Conservation (phyloP, 2,113 vertebrate genomes). For the Oreotrochilus melanogaster region DNA sequence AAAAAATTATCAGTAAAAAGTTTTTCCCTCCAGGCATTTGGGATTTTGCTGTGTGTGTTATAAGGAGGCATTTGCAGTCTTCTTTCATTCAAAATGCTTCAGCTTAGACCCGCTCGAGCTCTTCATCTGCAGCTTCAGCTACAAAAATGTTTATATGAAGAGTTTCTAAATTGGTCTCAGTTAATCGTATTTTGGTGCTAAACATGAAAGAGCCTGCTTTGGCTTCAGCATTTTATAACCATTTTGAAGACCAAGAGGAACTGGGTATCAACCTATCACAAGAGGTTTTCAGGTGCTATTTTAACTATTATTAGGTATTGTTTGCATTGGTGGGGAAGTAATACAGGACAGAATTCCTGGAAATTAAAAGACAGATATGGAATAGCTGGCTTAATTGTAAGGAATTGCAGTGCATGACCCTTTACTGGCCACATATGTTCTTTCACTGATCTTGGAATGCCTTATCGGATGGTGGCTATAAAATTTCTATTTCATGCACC, state of each 20-base stretch:
- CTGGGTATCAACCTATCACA: background rate
- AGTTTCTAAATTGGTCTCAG: constrained; percentile 45
- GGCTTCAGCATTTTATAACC: background rate
- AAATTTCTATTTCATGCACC: background rate
- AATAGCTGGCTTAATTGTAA: background rate
- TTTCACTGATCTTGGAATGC: background rate
- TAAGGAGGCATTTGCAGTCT: constrained; percentile 38
- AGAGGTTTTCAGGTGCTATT: background rate
- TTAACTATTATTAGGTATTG: background rate
- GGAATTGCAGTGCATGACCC: background rate
- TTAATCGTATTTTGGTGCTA: constrained; percentile 44
- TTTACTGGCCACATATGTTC: background rate
- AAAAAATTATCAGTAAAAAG: constrained; percentile 71
- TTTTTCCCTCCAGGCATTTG: constrained; percentile 57
- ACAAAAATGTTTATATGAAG: constrained; percentile 47
- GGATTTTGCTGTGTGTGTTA: constrained; percentile 43
- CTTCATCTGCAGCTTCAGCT: constrained; percentile 27
- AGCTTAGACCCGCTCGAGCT: constrained; percentile 22
- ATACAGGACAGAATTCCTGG: background rate
- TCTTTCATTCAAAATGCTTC: constrained; percentile 53
- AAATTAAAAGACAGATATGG: background rate
- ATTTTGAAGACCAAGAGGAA: constrained; percentile 2
- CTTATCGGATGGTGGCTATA: background rate
- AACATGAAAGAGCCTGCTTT: constrained; percentile 25
- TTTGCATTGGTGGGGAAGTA: background rate